Conservation (phyloP, 2,797 vertebrate species). For the Bradypodion pumilum region DNA sequence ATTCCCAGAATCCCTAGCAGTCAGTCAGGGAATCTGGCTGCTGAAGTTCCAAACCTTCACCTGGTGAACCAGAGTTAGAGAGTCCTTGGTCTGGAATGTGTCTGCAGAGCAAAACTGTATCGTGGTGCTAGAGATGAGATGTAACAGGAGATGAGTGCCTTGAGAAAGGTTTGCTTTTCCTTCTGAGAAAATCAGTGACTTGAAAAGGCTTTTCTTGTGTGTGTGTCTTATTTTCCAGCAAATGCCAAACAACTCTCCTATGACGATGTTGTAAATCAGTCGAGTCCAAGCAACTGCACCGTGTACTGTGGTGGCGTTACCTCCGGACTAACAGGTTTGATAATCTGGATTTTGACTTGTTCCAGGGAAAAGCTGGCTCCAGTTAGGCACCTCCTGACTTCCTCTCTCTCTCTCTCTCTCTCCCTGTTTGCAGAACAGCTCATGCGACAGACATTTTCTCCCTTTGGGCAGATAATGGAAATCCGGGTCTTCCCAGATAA, state of each 20-base stretch:
- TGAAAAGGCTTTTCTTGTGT: too few relatives aligned
- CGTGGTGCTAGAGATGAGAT: neutral
- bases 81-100: neutral
- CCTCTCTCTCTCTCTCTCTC: constrained; percentile 44
- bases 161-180: neutral
- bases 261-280: constrained; percentile 95
- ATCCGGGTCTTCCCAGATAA: constrained; percentile 97
- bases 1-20: too few relatives aligned
- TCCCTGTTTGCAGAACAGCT: constrained; percentile 92
- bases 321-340: constrained; percentile 90
- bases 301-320: constrained; percentile 97
- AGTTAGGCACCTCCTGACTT: rapidly evolving
- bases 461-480: constrained; percentile 98
- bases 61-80: neutral
- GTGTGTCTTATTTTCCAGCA: constrained; percentile 52
- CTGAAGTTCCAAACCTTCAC: too few relatives aligned
- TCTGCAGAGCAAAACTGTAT: neutral
- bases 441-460: constrained; percentile 98
- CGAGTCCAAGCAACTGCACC: constrained; percentile 96
- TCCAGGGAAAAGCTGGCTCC: neutral
- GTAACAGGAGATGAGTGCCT: neutral
- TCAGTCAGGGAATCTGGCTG: too few relatives aligned
- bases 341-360: rapidly evolving
- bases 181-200: neutral
- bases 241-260: constrained; percentile 95